phyloP scores from a whole-genome alignment of 92 coral and sea anemone species.

The Virgularia gustaviana region DNA sequence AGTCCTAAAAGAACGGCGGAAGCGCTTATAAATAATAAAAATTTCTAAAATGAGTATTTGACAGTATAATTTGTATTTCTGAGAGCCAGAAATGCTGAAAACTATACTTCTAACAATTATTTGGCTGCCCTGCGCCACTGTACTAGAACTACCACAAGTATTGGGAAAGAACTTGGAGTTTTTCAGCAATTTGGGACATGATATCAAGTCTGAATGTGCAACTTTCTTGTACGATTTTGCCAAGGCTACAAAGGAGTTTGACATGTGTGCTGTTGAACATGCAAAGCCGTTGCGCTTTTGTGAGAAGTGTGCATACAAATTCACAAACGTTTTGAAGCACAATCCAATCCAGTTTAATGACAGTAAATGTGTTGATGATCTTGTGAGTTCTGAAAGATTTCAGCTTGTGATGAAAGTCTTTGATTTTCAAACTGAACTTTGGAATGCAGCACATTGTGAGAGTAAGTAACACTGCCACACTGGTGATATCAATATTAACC shows the following conservation, averaged over 20 bases:
- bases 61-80: too few relatives aligned
- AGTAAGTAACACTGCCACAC: constrained; percentile 37
- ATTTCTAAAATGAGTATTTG: too few relatives aligned
- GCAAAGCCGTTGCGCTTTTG: constrained; percentile 37
- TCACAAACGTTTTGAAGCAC: neutral
- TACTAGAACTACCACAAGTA: neutral
- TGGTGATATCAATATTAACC: neutral
- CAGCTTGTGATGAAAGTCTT: constrained; percentile 26
- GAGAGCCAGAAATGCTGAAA: neutral
- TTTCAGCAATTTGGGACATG: neutral
- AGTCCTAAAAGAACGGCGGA: too few relatives aligned
- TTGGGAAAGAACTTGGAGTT: neutral
- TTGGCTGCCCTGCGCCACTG: neutral
- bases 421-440: constrained; percentile 35
- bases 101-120: neutral
- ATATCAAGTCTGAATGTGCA: constrained; percentile 3
- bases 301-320: constrained; percentile 14
- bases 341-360: constrained; percentile 20
- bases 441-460: constrained; percentile 16
- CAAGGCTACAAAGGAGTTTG: constrained; percentile 8
- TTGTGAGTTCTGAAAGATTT: constrained; percentile 24
- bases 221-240: constrained; percentile 9
- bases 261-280: constrained; percentile 23
- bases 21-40: too few relatives aligned
- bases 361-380: constrained; percentile 16